These are phyloP conservation scores for Petrolisthes manimaculis DNA, from an alignment of 2,888 invertebrate species.

Conservation along the genomic window DNA sequence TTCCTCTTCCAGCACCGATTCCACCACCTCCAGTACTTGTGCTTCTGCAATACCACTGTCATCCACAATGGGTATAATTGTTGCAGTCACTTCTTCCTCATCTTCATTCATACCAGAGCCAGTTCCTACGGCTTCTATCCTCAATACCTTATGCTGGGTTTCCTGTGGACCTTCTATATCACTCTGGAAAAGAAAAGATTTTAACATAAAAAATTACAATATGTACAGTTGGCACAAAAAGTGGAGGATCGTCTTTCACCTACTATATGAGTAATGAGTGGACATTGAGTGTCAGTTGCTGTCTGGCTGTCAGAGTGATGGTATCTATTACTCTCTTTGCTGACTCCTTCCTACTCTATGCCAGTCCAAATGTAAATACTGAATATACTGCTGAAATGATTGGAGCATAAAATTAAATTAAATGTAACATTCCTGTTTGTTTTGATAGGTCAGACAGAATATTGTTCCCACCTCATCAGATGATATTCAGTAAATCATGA, in stretches of 20 bases:
- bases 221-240: neutral
- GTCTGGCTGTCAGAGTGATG: neutral
- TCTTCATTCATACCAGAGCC: neutral
- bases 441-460: neutral
- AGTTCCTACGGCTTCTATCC: neutral
- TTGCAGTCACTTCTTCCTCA: neutral
- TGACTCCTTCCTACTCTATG: neutral
- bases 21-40: constrained; percentile 48
- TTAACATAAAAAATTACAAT: neutral
- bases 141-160: constrained; percentile 9
- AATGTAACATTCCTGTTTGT: neutral
- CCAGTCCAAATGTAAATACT: neutral
- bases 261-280: neutral
- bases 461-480: no score
- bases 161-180: constrained; percentile 28
- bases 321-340: no score
- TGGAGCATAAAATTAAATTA: neutral
- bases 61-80: constrained; percentile 16
- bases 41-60: constrained; percentile 39
- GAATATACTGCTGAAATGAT: neutral
- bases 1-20: constrained; percentile 53
- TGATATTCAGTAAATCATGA: no score
- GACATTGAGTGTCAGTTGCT: neutral
- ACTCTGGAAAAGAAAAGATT: constrained; percentile 32
- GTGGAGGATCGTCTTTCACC: neutral